Conservation (phyloP, 2,888 invertebrate species). For the Erebia aethiops region DNA sequence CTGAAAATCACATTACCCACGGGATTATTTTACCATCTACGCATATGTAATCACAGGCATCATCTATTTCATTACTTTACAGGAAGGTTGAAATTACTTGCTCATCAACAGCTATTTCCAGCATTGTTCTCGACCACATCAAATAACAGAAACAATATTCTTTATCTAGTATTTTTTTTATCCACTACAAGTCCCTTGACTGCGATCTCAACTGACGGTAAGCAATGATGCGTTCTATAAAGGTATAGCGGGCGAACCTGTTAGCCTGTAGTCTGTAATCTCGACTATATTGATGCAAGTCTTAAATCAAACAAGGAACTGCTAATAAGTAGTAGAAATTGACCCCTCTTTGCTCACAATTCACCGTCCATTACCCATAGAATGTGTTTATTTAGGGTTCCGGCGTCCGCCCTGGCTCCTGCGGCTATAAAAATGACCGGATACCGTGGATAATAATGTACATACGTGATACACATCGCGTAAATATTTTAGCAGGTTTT, state of each 20-base stretch:
- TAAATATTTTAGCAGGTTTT: slow-evolving; percentile 8
- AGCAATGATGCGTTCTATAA: too few species aligned
- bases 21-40: too few species aligned
- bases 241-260: too few species aligned
- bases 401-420: slow-evolving; percentile 43
- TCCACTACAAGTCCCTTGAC: too few species aligned
- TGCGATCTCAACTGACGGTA: too few species aligned
- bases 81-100: not conserved
- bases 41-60: too few species aligned
- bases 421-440: slow-evolving; percentile 24
- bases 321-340: slow-evolving; percentile 56
- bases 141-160: too few species aligned
- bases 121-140: not conserved
- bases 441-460: slow-evolving; percentile 18
- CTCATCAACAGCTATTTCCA: not conserved
- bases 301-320: slow-evolving; percentile 43
- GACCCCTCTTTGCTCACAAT: slow-evolving; percentile 58
- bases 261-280: too few species aligned
- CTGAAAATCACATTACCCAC: too few species aligned
- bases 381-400: slow-evolving; percentile 77
- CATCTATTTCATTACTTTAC: too few species aligned
- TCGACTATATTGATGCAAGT: slow-evolving; percentile 1
- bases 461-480: slow-evolving; percentile 6
- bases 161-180: too few species aligned
- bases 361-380: slow-evolving; percentile 75